Percentiles rank a stretch among this genome's conserved stretches.
phyloP scores from a whole-genome alignment of 1,140 invertebrate species.

The Drosophila gunungcola region DNA sequence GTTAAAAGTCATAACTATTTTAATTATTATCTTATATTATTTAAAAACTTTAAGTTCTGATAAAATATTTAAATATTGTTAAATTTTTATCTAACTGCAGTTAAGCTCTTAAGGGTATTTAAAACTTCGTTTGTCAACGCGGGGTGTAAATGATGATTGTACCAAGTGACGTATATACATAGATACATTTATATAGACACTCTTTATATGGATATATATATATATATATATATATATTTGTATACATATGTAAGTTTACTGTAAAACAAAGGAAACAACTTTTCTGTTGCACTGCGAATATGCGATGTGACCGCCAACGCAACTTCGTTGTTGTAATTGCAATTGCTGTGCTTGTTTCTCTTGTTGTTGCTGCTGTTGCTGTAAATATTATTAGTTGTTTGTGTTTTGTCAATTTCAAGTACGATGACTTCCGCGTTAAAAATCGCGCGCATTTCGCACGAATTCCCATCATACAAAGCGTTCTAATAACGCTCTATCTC shows the following conservation, averaged over 20 bases:
- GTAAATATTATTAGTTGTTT: conserved; percentile 30
- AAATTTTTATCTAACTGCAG: too few relatives aligned
- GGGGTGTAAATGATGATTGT: conserved; percentile 3
- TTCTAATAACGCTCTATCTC: conserved; percentile 24
- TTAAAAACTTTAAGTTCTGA: too few relatives aligned
- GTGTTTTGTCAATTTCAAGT: conserved; percentile 47
- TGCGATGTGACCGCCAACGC: conserved; percentile 62
- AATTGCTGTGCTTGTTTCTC: conserved; percentile 18
- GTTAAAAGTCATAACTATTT: too few relatives aligned
- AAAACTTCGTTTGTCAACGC: background rate
- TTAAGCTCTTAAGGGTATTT: background rate
- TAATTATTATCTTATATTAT: too few relatives aligned
- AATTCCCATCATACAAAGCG: conserved; percentile 1
- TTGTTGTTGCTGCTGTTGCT: conserved; percentile 29
- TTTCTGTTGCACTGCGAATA: conserved; percentile 45
- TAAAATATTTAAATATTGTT: too few relatives aligned
- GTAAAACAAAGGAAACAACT: conserved; percentile 68
- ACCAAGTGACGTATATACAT: conserved; percentile 2
- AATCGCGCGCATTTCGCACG: conserved; percentile 46
- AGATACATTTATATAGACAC: conserved; percentile 13
- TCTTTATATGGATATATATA: conserved; percentile 11
- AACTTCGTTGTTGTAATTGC: conserved; percentile 46
- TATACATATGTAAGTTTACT: conserved; percentile 9
- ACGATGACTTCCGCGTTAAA: conserved; percentile 65
- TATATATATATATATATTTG: conserved; percentile 2